Evolutionary conservation across 1,140 invertebrate genomes (phyloP).

Genomic region (Pentalonia nigronervosa): DNA sequence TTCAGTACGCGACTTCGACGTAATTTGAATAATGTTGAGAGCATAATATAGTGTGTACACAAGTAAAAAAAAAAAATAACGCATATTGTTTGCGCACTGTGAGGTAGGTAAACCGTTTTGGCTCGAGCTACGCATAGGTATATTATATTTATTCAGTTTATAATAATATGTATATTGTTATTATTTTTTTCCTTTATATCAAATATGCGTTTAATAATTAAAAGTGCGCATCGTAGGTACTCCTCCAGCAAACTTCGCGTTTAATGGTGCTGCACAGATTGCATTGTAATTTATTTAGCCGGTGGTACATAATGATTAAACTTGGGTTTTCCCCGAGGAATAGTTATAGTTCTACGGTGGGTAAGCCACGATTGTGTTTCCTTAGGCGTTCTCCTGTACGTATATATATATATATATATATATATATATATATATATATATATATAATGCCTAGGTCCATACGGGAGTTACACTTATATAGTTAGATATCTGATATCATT

Average conservation of each 20-base stretch:
- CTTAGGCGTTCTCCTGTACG: background rate
- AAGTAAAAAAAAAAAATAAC: background rate
- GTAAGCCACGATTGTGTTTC: background rate
- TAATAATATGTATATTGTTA: background rate
- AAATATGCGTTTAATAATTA: slow-evolving; percentile 15
- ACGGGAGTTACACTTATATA: background rate
- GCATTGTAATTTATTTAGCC: slow-evolving; percentile 16
- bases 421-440: background rate
- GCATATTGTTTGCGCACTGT: background rate
- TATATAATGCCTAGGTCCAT: background rate
- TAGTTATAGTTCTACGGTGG: slow-evolving; percentile 1
- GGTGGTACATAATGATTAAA: slow-evolving; percentile 1
- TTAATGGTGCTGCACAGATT: background rate
- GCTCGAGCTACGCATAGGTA: background rate
- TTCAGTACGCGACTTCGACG: background rate
- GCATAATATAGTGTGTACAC: background rate
- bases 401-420: background rate
- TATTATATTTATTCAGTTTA: background rate
- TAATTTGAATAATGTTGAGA: background rate
- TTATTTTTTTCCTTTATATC: background rate
- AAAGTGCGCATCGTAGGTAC: background rate
- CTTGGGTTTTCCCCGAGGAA: background rate
- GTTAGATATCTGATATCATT: background rate
- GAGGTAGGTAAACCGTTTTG: background rate
- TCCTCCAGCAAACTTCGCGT: background rate